These are phyloP conservation scores for Eustalomyia histrio DNA, from an alignment of 2,888 invertebrate species.

Conservation along the genomic window DNA sequence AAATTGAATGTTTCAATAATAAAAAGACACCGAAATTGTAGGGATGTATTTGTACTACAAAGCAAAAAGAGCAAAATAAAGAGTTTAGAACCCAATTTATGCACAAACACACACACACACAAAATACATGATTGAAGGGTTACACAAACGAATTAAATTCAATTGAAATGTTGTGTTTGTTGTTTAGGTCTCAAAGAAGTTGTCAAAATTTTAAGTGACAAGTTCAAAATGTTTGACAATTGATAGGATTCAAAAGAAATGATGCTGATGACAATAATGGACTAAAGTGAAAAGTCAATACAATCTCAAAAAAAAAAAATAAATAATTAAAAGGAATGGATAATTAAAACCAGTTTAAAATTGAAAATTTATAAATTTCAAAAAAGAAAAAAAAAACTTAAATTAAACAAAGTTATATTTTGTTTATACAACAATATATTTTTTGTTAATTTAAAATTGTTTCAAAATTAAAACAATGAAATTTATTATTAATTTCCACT, in stretches of 20 bases:
- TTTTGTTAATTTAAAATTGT: conserved; percentile 12
- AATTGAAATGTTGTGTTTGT: conserved; percentile 40
- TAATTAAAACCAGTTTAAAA: conserved; percentile 51
- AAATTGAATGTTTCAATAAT: conserved; percentile 27
- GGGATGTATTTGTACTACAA: neutral
- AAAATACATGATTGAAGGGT: conserved; percentile 27
- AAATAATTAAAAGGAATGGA: neutral
- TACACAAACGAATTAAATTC: conserved; percentile 30
- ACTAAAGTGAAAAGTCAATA: conserved; percentile 29
- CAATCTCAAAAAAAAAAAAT: too few relatives aligned
- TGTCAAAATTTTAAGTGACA: conserved; percentile 68
- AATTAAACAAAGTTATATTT: conserved; percentile 12
- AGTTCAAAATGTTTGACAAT: conserved; percentile 74
- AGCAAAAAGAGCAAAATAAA: conserved; percentile 28
- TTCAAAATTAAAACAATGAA: conserved; percentile 25
- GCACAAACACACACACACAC: neutral
- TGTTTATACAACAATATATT: conserved; percentile 21
- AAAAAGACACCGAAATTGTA: neutral
- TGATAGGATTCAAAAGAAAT: conserved; percentile 63
- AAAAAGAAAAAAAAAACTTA: neutral
- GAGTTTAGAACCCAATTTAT: neutral
- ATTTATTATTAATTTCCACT: conserved; percentile 8
- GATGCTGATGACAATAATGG: conserved; percentile 25
- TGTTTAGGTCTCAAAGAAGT: conserved; percentile 54
- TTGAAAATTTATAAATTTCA: neutral